Evolutionary conservation across 2,113 vertebrate species (phyloP), one percentile per base, ranked within the genome.

Genomic region (Chrysemys picta): DNA sequence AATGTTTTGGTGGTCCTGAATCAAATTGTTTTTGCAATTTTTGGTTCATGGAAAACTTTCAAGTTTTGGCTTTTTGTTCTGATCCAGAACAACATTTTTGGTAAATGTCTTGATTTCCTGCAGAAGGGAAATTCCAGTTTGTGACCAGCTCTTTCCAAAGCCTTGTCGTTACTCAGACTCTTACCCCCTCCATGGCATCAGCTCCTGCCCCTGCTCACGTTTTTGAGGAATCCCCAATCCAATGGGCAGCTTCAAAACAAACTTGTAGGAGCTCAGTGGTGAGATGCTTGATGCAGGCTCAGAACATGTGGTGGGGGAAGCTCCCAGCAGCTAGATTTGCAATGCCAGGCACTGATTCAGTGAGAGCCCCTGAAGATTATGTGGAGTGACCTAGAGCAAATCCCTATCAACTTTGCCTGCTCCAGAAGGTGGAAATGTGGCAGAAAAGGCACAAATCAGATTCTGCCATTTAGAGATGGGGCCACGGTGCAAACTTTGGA

Each of bases 401-500:
- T 17, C 13, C 31, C 62, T 65, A 35, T 35, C 62, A 65, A 65
- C 14, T 35, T 35, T n/a, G 31, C 31, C 31, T 65, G 62, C 31
- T 65, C 62, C 31, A n/a, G 16, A 35, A n/a, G 31, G 62, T 17
- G 31, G 16, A 62, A 65, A 35, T 35, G 31, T 65, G 62, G 31
- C 7, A 65, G 62, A 65, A 65, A 65, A 21, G 17, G 35, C 35
- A 22, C 0, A 0, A 49, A 24, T 3, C 69, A 38, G 80, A 35
- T 5, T 27, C 22, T 76, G 50, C 86, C 3, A 19, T 0, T 24
- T 9, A 12, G 6, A 82, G 7, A 38, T 1, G 49, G 59, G 35
- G 13, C 4, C 2, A 24, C 62, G 14, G 0, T 0, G 5, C 0
- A 0, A 35, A 50, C 17, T 89, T 83, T 57, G 25, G 21, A 11